Base-by-base conservation (phyloP, 2,888 invertebrate genomes). In the Barypeithes pellucidus region DNA sequence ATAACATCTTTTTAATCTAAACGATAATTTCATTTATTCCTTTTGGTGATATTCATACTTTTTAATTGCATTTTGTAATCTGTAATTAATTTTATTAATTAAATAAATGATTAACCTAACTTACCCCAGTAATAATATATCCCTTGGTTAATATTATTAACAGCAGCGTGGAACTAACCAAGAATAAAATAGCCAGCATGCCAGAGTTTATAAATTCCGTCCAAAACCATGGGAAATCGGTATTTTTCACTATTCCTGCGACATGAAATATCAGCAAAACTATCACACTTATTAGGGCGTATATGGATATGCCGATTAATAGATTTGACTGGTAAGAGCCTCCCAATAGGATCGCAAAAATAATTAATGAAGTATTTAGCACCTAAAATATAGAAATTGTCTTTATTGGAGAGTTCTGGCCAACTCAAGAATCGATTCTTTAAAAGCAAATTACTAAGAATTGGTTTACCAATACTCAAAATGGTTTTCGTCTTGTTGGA, bases 111-210 rank as follows among this genome's bases (percentile, higher is more conserved):
- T 8, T 33, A 11, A 39, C 39, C 29, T 22, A 67, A 69, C 77
- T 77, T 76, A 81, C 81, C 74, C 79, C 81, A 24, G 78, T 77
- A 29, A 81, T 43, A 45, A 81, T 78, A 39, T 69, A 79, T 47
- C 75, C 75, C 75, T 69, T 79, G 3, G 79, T 77, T 14, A 80
- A 68, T 33, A 73, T 75, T 9, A 76, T 74, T 12, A 79, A 14
- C 0, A 75, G 74, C 14, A 79, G 16, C 0, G 76, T 62, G 5
- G 79, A 73, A 14, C 73, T 73, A 29, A 77, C 29, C 8, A 65
- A 22, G 9, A 74, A 70, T 20, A 77, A 20, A 11, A 77, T 16
- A 1, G 68, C 74, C 9, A 79, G 11, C 18, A 72, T 57, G 0
- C 72, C 41, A 7, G 65, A 69, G 60, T 77, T 78, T 3, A 76